A percentile compares a stretch with the other conserved stretches of the same genome.
Conservation (phyloP, 2,888 invertebrate genomes). For the Coelogynopora nodosa region DNA sequence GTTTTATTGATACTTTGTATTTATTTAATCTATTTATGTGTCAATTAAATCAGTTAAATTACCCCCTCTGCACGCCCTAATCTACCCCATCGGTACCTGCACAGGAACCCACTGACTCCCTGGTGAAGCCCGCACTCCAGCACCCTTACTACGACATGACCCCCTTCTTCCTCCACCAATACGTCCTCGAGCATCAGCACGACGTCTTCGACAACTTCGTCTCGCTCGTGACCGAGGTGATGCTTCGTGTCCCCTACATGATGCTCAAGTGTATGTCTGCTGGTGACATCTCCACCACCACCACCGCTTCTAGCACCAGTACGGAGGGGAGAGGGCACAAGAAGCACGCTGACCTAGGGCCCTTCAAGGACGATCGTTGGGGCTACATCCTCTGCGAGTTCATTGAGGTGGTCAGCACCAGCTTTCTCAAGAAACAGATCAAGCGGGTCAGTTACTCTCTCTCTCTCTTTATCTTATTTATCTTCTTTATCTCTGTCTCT, state of each 20-base stretch:
- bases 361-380: slow-evolving; percentile 50
- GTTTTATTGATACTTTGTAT: too few species aligned
- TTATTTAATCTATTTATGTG: too few species aligned
- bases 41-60: too few species aligned
- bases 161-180: slow-evolving; percentile 80
- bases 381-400: slow-evolving; percentile 58
- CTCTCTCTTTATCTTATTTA: background rate
- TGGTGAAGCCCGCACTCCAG: slow-evolving; percentile 58
- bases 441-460: background rate
- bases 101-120: slow-evolving; percentile 64
- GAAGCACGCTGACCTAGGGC: background rate
- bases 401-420: slow-evolving; percentile 37
- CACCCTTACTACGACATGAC: slow-evolving; percentile 81
- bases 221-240: slow-evolving; percentile 89
- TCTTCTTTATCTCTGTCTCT: background rate
- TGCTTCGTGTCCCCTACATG: slow-evolving; percentile 85
- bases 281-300: background rate
- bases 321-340: background rate
- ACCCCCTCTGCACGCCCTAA: too few species aligned
- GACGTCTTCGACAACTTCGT: slow-evolving; percentile 91
- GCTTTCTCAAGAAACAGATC: slow-evolving; percentile 35
- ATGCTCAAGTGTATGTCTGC: slow-evolving; percentile 62
- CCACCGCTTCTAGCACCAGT: background rate
- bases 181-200: slow-evolving; percentile 81
- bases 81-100: too few species aligned